phyloP scores from a whole-genome alignment of 2,797 vertebrate genomes.

The Poeciliopsis infans region DNA sequence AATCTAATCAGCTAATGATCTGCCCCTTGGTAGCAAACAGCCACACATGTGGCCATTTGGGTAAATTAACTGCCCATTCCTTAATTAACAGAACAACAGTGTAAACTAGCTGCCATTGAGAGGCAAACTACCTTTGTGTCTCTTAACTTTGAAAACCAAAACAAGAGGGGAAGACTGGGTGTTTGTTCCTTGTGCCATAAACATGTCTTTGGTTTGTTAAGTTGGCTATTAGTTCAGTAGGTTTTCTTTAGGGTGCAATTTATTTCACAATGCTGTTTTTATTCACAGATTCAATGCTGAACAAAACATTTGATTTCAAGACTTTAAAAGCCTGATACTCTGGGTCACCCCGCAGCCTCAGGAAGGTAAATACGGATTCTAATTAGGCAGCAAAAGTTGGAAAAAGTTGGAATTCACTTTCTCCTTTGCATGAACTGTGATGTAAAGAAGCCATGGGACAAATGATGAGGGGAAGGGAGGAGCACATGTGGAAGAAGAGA shows the following conservation, averaged over 20 bases:
- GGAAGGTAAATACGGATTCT: constrained; percentile 72
- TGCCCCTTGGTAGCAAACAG: background rate
- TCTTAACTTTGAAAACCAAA: background rate
- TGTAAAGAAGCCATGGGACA: constrained; percentile 75
- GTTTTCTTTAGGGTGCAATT: constrained; percentile 45
- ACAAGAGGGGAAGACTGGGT: background rate
- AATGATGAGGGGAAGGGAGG: constrained; percentile 57
- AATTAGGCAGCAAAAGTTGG: constrained; percentile 72
- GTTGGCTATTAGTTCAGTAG: background rate
- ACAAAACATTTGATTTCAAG: constrained; percentile 60
- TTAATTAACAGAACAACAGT: background rate
- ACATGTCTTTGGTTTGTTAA: background rate
- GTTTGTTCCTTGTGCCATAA: background rate
- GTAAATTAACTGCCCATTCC: background rate
- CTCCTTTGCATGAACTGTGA: constrained; percentile 75
- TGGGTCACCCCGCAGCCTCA: constrained; percentile 59
- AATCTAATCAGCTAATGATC: background rate
- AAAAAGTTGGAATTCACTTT: constrained; percentile 67
- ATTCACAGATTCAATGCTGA: constrained; percentile 56
- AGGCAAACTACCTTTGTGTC: background rate
- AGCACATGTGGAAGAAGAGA: constrained; percentile 36
- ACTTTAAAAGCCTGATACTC: constrained; percentile 58
- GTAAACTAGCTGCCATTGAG: background rate
- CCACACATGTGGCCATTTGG: background rate
- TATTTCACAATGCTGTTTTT: constrained; percentile 56